Conservation (phyloP, 2,888 invertebrate species). For the Lingula anatina region DNA sequence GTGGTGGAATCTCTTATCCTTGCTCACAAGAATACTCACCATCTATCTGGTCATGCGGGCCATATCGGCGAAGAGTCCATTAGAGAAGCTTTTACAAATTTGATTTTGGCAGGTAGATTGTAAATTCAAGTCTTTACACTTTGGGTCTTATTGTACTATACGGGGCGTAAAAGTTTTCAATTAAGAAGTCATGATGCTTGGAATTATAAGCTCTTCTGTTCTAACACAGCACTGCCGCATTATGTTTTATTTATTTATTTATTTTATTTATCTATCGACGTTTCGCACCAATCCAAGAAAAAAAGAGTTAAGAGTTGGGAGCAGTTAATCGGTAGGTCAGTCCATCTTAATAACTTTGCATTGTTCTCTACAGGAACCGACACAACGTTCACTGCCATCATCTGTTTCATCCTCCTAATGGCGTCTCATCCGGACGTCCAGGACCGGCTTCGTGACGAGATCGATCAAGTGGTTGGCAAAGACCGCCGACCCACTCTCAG, state of each 20-base stretch:
- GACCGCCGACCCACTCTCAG: conserved; percentile 14
- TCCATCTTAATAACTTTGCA: neutral
- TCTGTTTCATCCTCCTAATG: conserved; percentile 17
- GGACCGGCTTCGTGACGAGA: conserved; percentile 22
- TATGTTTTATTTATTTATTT: neutral
- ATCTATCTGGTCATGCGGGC: conserved; percentile 2
- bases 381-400: conserved; percentile 36
- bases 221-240: too few species aligned
- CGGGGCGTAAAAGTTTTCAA: neutral
- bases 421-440: conserved; percentile 29
- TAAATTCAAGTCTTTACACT: neutral
- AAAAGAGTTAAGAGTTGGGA: too few species aligned
- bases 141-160: neutral
- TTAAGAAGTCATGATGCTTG: too few species aligned
- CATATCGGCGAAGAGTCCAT: conserved; percentile 17
- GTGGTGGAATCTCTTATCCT: conserved; percentile 12
- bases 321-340: too few species aligned
- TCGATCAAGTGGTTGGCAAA: conserved; percentile 16
- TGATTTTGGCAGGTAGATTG: conserved; percentile 29
- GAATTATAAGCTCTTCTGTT: too few species aligned
- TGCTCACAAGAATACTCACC: conserved; percentile 2
- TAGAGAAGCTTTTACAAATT: conserved; percentile 35
- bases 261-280: neutral
- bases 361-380: conserved; percentile 29
- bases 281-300: too few species aligned